Conservation (phyloP, 2,888 invertebrate species). For the Drosophila prolongata region DNA sequence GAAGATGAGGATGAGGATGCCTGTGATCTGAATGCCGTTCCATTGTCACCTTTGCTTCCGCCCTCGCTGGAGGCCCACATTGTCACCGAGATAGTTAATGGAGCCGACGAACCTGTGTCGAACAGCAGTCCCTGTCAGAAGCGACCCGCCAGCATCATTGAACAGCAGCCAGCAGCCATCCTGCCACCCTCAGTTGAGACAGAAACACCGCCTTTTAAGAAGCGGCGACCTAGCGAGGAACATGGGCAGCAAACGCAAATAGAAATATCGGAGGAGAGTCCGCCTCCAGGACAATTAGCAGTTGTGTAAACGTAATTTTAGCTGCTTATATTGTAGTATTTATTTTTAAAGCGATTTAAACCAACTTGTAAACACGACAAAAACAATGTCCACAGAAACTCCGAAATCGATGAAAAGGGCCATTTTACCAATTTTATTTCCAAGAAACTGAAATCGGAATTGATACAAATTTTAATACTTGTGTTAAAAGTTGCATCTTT, state of each 20-base stretch:
- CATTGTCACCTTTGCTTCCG: constrained; percentile 76
- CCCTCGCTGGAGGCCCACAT: constrained; percentile 80
- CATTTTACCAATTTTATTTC: constrained; percentile 6
- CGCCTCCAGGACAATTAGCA: constrained; percentile 16
- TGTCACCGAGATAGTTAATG: constrained; percentile 73
- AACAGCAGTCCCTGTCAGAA: constrained; percentile 23
- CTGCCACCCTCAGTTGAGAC: constrained; percentile 24
- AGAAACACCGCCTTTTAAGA: constrained; percentile 69
- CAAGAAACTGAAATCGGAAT: not conserved
- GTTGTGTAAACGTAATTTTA: constrained; percentile 53
- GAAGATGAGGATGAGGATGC: constrained; percentile 48
- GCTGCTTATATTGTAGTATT: constrained; percentile 55
- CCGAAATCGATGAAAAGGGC: constrained; percentile 3
- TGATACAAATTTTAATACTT: not conserved
- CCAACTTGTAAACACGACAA: constrained; percentile 21
- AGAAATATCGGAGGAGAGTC: constrained; percentile 29
- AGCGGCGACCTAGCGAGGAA: constrained; percentile 60
- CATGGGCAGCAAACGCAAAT: constrained; percentile 1
- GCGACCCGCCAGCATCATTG: constrained; percentile 37
- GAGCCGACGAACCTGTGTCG: constrained; percentile 5
- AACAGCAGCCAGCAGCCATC: constrained; percentile 1
- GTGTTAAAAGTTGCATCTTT: not conserved
- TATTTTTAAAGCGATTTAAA: constrained; percentile 57
- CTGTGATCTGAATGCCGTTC: constrained; percentile 65
- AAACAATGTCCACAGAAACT: constrained; percentile 42